Conservation (phyloP, 2,113 vertebrate genomes). For the Malurus elegans region DNA sequence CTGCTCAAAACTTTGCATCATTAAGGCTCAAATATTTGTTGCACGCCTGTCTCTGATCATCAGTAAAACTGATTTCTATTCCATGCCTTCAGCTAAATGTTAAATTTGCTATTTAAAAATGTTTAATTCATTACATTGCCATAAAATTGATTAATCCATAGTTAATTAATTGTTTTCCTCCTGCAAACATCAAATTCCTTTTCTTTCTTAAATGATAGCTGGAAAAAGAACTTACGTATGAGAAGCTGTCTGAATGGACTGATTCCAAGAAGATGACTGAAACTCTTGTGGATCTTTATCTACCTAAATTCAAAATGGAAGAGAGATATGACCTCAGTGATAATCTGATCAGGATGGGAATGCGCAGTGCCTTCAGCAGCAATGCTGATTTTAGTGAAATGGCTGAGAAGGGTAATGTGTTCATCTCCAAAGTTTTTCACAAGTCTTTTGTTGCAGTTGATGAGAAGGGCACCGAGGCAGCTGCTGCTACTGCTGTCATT, state of each 20-base stretch:
- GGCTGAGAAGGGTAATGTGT: constrained; percentile 59
- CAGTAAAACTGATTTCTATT: not conserved
- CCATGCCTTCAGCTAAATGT: not conserved
- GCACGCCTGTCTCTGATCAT: not conserved
- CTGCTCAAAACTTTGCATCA: not conserved
- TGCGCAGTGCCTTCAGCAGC: constrained; percentile 72
- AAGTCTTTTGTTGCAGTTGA: constrained; percentile 88
- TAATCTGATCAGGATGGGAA: constrained; percentile 76
- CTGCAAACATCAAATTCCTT: not conserved
- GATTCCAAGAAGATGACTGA: constrained; percentile 73
- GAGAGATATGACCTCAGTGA: constrained; percentile 72
- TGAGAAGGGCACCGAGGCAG: constrained; percentile 88
- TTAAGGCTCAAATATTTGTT: not conserved
- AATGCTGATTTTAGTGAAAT: constrained; percentile 82
- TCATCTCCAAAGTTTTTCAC: constrained; percentile 82
- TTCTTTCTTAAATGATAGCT: constrained; percentile 65
- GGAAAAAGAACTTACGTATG: constrained; percentile 75
- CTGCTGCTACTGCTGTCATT: constrained; percentile 75
- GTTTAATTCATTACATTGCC: not conserved
- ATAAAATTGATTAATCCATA: not conserved
- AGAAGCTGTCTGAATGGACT: constrained; percentile 79
- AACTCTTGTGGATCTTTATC: constrained; percentile 65
- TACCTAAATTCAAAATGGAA: constrained; percentile 84
- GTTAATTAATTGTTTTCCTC: not conserved
- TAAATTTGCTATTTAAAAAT: not conserved